Evolutionary conservation across 2,113 vertebrate species (phyloP), one percentile per base, ranked within the genome.

Genomic region (Brachyistius frenatus): DNA sequence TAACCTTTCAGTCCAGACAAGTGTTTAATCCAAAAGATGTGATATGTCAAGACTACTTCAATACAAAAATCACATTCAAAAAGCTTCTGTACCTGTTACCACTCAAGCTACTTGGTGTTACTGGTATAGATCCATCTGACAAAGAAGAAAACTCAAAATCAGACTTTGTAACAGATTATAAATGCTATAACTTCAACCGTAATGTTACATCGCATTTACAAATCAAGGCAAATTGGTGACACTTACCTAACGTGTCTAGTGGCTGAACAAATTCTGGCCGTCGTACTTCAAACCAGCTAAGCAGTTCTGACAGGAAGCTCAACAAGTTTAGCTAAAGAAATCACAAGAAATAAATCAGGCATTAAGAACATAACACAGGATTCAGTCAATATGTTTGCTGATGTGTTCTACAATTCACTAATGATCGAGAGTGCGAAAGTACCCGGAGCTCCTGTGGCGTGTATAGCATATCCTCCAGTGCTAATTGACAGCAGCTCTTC

Each of bases 231-330:
- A 49, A 57, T 23, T 15, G 0, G 13, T 33, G 30, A 68, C 9
- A 46, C 87, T 73, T 81, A 97, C 96, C 95, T 3, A 92, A 86
- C 0, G 90, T 89, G 15, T 95, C 91, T 0, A 95, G 75, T 15
- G 95, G 95, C 69, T 95, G 95, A 73, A 98, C 97, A 61, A 97
- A 98, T 52, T 97, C 96, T 0, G 97, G 97, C 74, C 92, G 96
- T 73, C 87, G 89, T 36, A 98, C 93, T 87, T 97, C 97, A 61
- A 98, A 97, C 93, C 96, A 97, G 73, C 81, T 78, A 36, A 96
- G 95, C 71, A 98, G 92, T 64, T 98, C 97, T 0, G 96, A 95
- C 44, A 98, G 81, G 78, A 98, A 96, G 77, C 94, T 95, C 78
- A 96, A 82, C 47, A 96, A 88, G 53, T 98, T 98, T 44, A 94